These are phyloP conservation scores for Mycalesis mineus DNA, from an alignment of 2,888 invertebrate genomes.

Conservation along the genomic window DNA sequence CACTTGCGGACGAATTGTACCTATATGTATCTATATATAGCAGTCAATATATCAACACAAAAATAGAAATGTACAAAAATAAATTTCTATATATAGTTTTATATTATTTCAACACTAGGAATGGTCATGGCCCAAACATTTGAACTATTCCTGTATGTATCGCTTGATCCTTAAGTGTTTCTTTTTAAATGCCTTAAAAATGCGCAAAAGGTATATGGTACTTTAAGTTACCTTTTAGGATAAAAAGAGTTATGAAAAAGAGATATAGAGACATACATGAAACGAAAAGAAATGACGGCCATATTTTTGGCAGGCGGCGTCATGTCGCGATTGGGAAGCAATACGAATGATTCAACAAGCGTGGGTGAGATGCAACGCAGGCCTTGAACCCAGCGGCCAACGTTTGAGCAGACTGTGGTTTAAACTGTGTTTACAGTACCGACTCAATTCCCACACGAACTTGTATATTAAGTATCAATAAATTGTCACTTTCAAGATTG, in stretches of 20 bases:
- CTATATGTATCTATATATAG: constrained; percentile 2
- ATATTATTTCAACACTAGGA: constrained; percentile 19
- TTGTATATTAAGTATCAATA: neutral
- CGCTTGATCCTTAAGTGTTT: neutral
- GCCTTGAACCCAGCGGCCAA: constrained; percentile 58
- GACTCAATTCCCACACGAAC: constrained; percentile 9
- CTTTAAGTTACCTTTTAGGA: neutral
- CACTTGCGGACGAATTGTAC: constrained; percentile 55
- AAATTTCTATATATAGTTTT: constrained; percentile 22
- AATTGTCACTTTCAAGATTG: neutral
- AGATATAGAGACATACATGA: neutral
- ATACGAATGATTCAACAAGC: constrained; percentile 56
- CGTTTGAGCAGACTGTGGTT: constrained; percentile 22
- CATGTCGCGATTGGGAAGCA: constrained; percentile 49
- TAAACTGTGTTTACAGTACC: constrained; percentile 13
- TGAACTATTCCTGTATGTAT: neutral
- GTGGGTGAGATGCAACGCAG: constrained; percentile 68
- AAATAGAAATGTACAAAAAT: constrained; percentile 30
- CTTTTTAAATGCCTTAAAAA: neutral
- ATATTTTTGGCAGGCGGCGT: constrained; percentile 47
- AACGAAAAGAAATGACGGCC: constrained; percentile 18
- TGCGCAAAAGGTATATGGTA: neutral
- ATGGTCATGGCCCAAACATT: neutral
- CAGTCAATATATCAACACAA: constrained; percentile 46
- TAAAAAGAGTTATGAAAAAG: neutral